A percentile compares a stretch with the other conserved stretches of the same genome.
Conservation (phyloP, 2,797 vertebrate species). For the Denticeps clupeoides region DNA sequence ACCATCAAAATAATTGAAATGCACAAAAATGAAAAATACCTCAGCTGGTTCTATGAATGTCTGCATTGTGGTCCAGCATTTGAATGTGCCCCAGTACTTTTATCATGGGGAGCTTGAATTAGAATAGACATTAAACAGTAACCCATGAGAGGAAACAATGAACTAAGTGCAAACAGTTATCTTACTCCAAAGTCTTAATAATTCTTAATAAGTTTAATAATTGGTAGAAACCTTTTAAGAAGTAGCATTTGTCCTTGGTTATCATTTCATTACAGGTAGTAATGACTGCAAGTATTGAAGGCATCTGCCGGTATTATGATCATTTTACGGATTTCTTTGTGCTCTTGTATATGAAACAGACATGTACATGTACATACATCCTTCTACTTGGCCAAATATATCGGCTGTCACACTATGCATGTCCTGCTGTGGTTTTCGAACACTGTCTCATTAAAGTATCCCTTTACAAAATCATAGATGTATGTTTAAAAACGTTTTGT, state of each 20-base stretch:
- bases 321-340: too few relatives aligned
- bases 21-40: too few relatives aligned
- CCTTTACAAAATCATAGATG: conserved; percentile 8
- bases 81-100: neutral
- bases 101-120: neutral
- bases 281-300: too few relatives aligned
- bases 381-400: too few relatives aligned
- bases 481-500: conserved; percentile 17
- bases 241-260: conserved; percentile 3
- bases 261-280: conserved; percentile 1
- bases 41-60: too few relatives aligned
- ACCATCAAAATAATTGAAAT: too few relatives aligned
- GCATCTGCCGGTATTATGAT: too few relatives aligned
- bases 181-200: conserved; percentile 17
- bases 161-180: neutral
- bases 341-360: too few relatives aligned
- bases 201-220: conserved; percentile 29
- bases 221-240: conserved; percentile 24
- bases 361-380: too few relatives aligned
- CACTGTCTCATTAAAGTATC: neutral
- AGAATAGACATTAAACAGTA: neutral
- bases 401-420: too few relatives aligned
- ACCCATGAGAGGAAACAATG: neutral
- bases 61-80: neutral
- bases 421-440: conserved; percentile 9